Evolutionary conservation across 2,113 vertebrate genomes (phyloP).

Genomic region (Amazona vittata): DNA sequence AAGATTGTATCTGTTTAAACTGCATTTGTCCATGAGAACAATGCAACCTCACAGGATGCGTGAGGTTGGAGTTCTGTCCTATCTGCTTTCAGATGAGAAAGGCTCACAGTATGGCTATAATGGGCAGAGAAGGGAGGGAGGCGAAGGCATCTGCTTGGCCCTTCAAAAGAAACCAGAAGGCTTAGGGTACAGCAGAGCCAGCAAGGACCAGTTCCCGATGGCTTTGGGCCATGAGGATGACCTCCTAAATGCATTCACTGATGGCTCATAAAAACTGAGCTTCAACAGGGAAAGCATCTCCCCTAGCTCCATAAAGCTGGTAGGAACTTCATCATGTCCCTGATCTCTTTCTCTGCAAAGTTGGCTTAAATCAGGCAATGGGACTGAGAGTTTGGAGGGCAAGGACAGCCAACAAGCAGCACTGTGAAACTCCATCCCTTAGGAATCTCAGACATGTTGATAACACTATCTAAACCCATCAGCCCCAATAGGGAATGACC

Average conservation of each 20-base stretch:
- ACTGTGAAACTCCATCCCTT: not conserved
- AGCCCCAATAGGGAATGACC: not conserved
- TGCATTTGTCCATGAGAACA: not conserved
- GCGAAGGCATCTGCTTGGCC: not conserved
- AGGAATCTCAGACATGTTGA: not conserved
- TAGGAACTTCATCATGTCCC: not conserved
- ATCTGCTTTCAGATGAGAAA: not conserved
- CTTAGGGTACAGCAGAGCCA: not conserved
- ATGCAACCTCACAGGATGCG: rapidly evolving
- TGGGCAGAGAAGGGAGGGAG: not conserved
- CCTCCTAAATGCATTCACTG: not conserved
- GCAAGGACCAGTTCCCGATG: not conserved
- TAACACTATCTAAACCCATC: not conserved
- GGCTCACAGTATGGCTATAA: not conserved
- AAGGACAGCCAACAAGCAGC: not conserved
- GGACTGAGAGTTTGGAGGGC: not conserved
- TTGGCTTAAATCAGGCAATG: not conserved
- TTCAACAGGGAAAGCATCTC: not conserved
- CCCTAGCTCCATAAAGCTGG: not conserved
- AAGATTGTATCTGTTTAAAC: not conserved
- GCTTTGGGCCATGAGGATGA: not conserved
- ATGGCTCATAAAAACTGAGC: not conserved
- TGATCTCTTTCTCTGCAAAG: not conserved
- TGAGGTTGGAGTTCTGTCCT: not conserved
- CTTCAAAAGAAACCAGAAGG: not conserved